phyloP scores from a whole-genome alignment of 2,113 vertebrate genomes.

The Sapajus apella region DNA sequence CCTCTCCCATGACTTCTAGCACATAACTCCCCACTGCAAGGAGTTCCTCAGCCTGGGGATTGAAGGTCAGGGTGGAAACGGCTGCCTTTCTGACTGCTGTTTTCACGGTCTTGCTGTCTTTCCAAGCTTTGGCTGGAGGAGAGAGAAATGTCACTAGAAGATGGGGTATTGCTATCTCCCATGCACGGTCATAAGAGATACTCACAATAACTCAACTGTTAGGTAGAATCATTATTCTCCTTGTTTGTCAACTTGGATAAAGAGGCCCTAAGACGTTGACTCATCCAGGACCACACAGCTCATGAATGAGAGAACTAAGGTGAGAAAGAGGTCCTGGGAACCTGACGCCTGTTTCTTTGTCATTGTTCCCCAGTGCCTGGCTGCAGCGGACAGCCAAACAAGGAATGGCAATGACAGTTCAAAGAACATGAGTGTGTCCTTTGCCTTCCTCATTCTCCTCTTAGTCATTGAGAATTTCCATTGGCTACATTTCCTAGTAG shows the following conservation, averaged over 20 bases:
- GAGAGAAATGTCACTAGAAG: neutral
- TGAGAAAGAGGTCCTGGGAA: neutral
- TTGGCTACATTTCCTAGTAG: neutral
- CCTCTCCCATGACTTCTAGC: neutral
- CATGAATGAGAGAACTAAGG: neutral
- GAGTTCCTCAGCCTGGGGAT: too few species aligned
- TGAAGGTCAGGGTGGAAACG: neutral
- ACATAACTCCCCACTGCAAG: neutral
- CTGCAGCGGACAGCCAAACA: neutral
- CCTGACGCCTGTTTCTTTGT: rapidly evolving
- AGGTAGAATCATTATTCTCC: neutral
- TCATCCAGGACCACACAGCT: neutral
- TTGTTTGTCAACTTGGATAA: neutral
- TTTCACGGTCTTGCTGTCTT: too few species aligned
- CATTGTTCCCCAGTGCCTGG: neutral
- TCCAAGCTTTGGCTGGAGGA: neutral
- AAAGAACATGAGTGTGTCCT: neutral
- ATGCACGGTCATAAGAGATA: neutral
- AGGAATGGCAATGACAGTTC: rapidly evolving
- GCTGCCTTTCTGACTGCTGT: neutral
- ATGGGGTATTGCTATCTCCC: neutral
- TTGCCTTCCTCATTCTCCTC: neutral
- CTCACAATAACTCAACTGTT: neutral
- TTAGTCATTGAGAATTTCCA: neutral
- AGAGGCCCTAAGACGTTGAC: neutral